Base-by-base conservation (phyloP, 2,113 vertebrate species). In the Craseonycteris thonglongyai region DNA sequence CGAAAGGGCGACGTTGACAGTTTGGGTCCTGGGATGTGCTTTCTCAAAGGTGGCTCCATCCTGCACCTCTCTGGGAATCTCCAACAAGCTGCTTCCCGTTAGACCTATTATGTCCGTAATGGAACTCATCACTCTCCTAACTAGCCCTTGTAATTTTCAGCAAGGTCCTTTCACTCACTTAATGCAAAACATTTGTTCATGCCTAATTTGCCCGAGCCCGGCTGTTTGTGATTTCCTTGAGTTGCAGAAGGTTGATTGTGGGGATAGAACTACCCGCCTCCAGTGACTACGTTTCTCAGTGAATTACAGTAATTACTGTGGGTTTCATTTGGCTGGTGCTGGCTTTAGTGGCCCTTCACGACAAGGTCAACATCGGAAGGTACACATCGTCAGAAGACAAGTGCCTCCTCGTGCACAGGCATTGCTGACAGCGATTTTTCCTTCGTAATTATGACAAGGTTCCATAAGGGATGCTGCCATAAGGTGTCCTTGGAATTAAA, bases 101-200 rank as follows among this genome's bases (percentile, higher is more conserved):
- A 96, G 96, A 96, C 83, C 74, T 94, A 47, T 97, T 97, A 90
- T 93, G 96, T 82, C 83, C 78, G 95, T 97, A 96, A 98, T 97
- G 90, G 97, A 69, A 98, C 96, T 97, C 97, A 93, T 61, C 97
- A 94, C 97, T 97, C 98, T 96, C 95, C 96, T 95, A 97, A 97
- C 91, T 97, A 98, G 96, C 93, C 96, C 95, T 97, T 98, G 95
- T 96, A 96, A 98, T 98, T 98, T 98, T 96, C 97, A 98, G 95
- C 97, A 98, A 98, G 97, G 97, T 97, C 97, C 94, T 98, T 98
- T 98, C 98, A 97, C 97, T 98, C 97, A 96, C 98, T 98, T 98
- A 98, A 98, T 97, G 98, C 96, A 94, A 95, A 98, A 97, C 98
- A 97, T 98, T 98, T 98, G 96, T 98, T 98, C 97, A 97, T 96